Evolutionary conservation across 2,113 vertebrate genomes (phyloP), one percentile per base, ranked within the genome.

Genomic region (Prolemur simus): DNA sequence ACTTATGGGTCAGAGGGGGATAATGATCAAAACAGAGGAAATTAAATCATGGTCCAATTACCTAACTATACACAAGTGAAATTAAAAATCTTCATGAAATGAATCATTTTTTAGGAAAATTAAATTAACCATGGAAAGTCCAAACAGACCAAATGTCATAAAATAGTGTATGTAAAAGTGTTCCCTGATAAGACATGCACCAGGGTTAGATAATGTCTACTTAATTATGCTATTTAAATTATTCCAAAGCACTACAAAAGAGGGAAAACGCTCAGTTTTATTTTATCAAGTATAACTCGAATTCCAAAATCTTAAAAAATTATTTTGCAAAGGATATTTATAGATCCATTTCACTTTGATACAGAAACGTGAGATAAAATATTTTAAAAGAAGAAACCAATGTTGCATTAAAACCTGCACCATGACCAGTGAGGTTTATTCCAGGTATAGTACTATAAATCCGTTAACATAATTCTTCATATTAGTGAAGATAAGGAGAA

Each of bases 41-140:
- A 87, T 92, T 89, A 80, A 97, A 78, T 60, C 56, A 25, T 71
- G 71, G 68, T 39, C 23, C 4, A 87, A 69, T 94, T 94, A 6
- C 27, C 37, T 68, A 89, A 11, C 94, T n/a, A 87, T 23, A 73
- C 96, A 45, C 54, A 78, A 78, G 42, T 90, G 3, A 69, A 89
- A 42, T 92, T 97, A 13, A 89, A 89, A 60, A 68, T 73, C 37
- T 90, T 95, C 39, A 87, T n/a, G 34, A 97, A 83, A 78, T 89
- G 63, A 87, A 84, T 95, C 4, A 74, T 63, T 94, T 92, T 94
- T 49, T 60, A 47, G 64, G 84, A 78, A 93, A 73, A 27, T 71
- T 45, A 93, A 73, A 27, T 82, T 66, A 78, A 87, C 13, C 17
- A 5, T 7, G 58, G 45, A 52, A 82, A 95, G 18, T 77, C 52